Evolutionary conservation across 2,113 vertebrate genomes (phyloP).

Genomic region (Promerops cafer): DNA sequence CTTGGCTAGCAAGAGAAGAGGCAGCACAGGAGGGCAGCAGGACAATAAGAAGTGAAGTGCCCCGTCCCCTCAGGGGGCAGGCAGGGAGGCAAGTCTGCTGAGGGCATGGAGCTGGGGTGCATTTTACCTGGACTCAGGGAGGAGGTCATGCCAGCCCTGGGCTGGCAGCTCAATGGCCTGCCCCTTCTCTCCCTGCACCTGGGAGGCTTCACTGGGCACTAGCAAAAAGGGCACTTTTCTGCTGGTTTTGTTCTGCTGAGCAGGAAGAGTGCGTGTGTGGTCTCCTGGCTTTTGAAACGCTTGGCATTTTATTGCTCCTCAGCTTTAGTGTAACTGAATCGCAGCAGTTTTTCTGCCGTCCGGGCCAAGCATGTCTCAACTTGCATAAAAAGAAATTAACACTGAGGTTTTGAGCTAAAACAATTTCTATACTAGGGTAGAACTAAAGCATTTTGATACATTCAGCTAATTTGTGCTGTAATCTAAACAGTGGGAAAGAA

Average conservation of each 20-base stretch:
- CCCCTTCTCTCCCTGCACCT: neutral
- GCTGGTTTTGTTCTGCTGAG: neutral
- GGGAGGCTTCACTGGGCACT: neutral
- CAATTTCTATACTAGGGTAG: neutral
- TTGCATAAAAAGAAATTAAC: neutral
- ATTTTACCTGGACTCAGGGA: rapidly evolving
- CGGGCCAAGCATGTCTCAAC: neutral
- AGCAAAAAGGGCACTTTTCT: neutral
- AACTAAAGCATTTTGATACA: neutral
- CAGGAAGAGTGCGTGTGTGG: neutral
- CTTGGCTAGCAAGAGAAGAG: neutral
- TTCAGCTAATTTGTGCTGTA: neutral
- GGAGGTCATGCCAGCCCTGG: rapidly evolving
- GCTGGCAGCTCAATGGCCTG: neutral
- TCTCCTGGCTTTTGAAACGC: neutral
- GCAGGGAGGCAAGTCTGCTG: neutral
- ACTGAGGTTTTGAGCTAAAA: neutral
- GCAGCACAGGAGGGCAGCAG: neutral
- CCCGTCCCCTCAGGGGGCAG: neutral
- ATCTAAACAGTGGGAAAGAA: neutral
- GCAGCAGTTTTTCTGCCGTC: neutral
- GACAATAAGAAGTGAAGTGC: neutral
- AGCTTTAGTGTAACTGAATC: neutral
- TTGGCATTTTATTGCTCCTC: neutral
- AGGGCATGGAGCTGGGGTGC: rapidly evolving